Conservation (phyloP, 2,797 vertebrate species). For the Synaphobranchus kaupii region DNA sequence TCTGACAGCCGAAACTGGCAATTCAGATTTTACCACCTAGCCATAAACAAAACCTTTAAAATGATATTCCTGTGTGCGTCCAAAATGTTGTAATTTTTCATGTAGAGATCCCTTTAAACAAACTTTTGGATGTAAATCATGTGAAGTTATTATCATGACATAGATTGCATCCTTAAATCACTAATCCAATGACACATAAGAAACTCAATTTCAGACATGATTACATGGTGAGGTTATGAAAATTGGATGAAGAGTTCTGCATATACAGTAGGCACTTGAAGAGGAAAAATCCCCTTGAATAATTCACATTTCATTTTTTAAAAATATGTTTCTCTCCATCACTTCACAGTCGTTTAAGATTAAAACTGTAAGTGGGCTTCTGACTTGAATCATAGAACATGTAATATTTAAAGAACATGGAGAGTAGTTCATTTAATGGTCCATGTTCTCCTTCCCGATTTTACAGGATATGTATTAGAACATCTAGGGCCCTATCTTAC, state of each 20-base stretch:
- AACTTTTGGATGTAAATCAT: not conserved
- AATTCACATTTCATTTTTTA: not conserved
- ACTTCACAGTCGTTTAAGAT: conserved; percentile 2
- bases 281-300: not conserved
- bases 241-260: conserved; percentile 19
- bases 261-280: not conserved
- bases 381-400: not conserved
- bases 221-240: conserved; percentile 14
- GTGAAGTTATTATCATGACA: conserved; percentile 2
- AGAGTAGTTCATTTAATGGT: not conserved
- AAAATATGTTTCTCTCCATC: not conserved
- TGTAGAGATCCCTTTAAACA: not conserved
- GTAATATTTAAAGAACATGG: not conserved
- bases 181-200: conserved; percentile 12
- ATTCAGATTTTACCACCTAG: too few species aligned
- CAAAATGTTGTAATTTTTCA: not conserved
- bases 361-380: not conserved
- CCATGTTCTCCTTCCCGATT: not conserved
- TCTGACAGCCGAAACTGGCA: too few species aligned
- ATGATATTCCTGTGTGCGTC: not conserved
- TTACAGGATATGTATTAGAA: not conserved
- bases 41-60: not conserved
- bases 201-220: conserved; percentile 24
- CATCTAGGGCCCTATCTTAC: too few species aligned
- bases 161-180: conserved; percentile 7